phyloP scores from a whole-genome alignment of 2,113 vertebrate genomes.

The Bubalus kerabau region DNA sequence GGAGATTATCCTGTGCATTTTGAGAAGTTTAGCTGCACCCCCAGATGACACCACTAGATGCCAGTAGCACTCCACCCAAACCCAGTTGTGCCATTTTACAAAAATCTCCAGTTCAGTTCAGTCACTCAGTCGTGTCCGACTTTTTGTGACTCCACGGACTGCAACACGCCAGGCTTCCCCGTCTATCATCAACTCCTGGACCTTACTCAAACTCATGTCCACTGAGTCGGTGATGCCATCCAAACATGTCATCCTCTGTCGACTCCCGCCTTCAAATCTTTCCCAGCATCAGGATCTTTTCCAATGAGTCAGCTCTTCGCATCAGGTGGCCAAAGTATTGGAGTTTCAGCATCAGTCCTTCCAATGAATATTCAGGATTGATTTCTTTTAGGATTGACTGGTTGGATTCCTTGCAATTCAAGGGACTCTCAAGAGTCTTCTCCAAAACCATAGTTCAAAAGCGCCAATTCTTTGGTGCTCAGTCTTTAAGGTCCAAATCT shows the following conservation, averaged over 20 bases:
- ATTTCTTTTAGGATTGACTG: not conserved
- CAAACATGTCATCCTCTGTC: not conserved
- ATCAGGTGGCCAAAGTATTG: not conserved
- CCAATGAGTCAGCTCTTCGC: not conserved
- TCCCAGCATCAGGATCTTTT: not conserved
- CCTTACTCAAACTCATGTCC: not conserved
- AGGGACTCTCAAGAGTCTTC: not conserved
- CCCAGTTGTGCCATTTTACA: not conserved
- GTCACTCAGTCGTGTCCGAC: rapidly evolving
- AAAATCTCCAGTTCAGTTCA: not conserved
- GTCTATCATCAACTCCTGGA: not conserved
- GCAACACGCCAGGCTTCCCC: not conserved
- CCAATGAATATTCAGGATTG: not conserved
- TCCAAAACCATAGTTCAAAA: not conserved
- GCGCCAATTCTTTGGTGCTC: not conserved
- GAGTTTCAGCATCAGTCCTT: not conserved
- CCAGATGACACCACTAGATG: not conserved
- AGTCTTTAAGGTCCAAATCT: not conserved
- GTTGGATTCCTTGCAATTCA: not conserved
- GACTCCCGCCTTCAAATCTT: not conserved
- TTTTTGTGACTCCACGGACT: not conserved
- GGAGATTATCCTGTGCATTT: not conserved
- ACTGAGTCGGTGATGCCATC: not conserved
- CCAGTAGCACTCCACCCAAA: not conserved
- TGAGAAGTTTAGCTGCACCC: not conserved